These are phyloP conservation scores for Pagrus major DNA, from an alignment of 2,113 vertebrate genomes.

Conservation along the genomic window DNA sequence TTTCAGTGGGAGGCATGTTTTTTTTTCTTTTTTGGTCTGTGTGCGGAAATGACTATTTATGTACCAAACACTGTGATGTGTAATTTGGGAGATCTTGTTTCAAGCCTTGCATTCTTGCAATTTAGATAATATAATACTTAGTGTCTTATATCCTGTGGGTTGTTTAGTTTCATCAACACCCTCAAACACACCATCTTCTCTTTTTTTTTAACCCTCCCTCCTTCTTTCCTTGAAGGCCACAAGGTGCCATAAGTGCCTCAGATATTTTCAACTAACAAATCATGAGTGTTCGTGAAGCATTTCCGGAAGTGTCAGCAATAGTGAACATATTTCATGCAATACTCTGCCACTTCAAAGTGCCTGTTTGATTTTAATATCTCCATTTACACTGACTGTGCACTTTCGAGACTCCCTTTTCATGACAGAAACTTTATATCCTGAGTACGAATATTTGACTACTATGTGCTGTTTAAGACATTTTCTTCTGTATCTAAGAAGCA, in stretches of 20 bases:
- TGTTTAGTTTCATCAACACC: constrained; percentile 58
- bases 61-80: constrained; percentile 71
- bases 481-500: constrained; percentile 63
- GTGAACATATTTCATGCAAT: constrained; percentile 20
- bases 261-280: constrained; percentile 30
- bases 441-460: neutral
- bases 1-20: constrained; percentile 74
- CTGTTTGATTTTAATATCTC: constrained; percentile 16
- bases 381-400: constrained; percentile 24
- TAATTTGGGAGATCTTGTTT: constrained; percentile 76
- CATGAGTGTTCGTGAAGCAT: neutral
- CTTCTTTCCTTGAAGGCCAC: constrained; percentile 38
- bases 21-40: constrained; percentile 47
- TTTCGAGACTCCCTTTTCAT: constrained; percentile 1
- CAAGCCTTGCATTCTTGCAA: constrained; percentile 60
- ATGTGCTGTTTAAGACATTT: constrained; percentile 69
- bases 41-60: constrained; percentile 79
- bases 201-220: constrained; percentile 19
- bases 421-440: constrained; percentile 13
- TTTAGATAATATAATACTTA: constrained; percentile 72
- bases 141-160: constrained; percentile 62
- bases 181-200: constrained; percentile 44
- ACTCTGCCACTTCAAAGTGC: neutral
- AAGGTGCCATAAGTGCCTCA: constrained; percentile 27
- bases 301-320: neutral